Percentiles rank a stretch among this genome's conserved stretches.
Conservation (phyloP, 64 coral and sea anemone genomes). For the Trachythela sp. region DNA sequence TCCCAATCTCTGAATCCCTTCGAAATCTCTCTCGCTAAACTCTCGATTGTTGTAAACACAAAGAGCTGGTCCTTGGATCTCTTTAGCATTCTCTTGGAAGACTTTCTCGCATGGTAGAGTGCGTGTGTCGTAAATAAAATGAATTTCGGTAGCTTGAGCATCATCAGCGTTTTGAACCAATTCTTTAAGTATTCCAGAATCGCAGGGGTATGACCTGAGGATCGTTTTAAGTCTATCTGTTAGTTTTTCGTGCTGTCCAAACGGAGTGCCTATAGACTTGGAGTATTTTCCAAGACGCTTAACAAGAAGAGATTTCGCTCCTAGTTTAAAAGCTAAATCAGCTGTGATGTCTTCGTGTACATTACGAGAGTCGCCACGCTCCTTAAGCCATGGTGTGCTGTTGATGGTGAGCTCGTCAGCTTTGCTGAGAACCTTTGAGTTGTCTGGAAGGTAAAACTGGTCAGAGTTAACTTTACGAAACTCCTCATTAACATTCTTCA, state of each 20-base stretch:
- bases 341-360: slow-evolving; percentile 67
- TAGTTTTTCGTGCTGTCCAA: slow-evolving; percentile 77
- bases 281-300: slow-evolving; percentile 72
- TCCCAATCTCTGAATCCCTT: slow-evolving; percentile 77
- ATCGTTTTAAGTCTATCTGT: slow-evolving; percentile 64
- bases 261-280: slow-evolving; percentile 64
- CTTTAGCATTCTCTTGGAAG: slow-evolving; percentile 67
- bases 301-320: slow-evolving; percentile 58
- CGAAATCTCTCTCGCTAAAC: slow-evolving; percentile 63
- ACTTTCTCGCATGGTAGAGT: slow-evolving; percentile 62
- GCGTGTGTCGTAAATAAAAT: slow-evolving; percentile 80
- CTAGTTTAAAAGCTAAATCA: slow-evolving; percentile 68
- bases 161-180: slow-evolving; percentile 85
- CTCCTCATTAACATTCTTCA: slow-evolving; percentile 46
- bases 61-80: slow-evolving; percentile 84
- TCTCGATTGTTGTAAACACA: slow-evolving; percentile 80
- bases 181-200: slow-evolving; percentile 80
- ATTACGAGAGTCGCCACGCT: slow-evolving; percentile 16
- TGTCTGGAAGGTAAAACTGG: slow-evolving; percentile 67
- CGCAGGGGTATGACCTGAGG: slow-evolving; percentile 82
- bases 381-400: slow-evolving; percentile 71
- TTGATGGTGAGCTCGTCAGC: slow-evolving; percentile 73
- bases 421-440: slow-evolving; percentile 39
- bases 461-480: slow-evolving; percentile 34
- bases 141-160: slow-evolving; percentile 74